Conservation (phyloP, 2,888 invertebrate species). For the Sarcophaga variegata region DNA sequence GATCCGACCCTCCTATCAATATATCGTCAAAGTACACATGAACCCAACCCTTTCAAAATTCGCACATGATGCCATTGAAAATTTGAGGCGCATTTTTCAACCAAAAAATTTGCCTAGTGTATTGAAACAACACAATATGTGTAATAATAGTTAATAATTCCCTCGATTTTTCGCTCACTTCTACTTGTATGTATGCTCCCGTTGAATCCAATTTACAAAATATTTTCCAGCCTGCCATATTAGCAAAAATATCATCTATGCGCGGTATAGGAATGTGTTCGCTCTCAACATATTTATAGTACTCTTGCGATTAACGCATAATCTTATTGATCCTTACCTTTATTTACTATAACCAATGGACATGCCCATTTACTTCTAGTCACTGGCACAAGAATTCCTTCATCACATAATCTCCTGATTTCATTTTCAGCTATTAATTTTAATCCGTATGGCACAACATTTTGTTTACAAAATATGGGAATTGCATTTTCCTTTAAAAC, state of each 20-base stretch:
- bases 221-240: too few species aligned
- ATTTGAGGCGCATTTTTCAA: conserved; percentile 40
- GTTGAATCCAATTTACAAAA: too few species aligned
- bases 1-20: conserved; percentile 8
- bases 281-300: conserved; percentile 16
- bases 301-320: conserved; percentile 60
- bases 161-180: conserved; percentile 26
- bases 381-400: conserved; percentile 69
- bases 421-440: conserved; percentile 56
- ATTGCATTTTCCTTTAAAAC: conserved; percentile 19
- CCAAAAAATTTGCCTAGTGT: neutral
- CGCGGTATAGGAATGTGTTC: conserved; percentile 44
- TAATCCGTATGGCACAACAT: conserved; percentile 34
- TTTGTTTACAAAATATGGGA: conserved; percentile 30
- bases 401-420: conserved; percentile 28
- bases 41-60: neutral
- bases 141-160: conserved; percentile 60
- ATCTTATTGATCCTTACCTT: conserved; percentile 48
- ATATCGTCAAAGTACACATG: too few species aligned
- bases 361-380: conserved; percentile 72
- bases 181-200: neutral
- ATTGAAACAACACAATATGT: conserved; percentile 53
- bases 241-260: conserved; percentile 48
- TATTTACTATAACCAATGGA: conserved; percentile 65
- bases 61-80: conserved; percentile 10